Percentiles rank a stretch among this genome's conserved stretches.
Evolutionary conservation across 2,888 invertebrate species (phyloP).

Genomic region (Scaptomyza tumidula): DNA sequence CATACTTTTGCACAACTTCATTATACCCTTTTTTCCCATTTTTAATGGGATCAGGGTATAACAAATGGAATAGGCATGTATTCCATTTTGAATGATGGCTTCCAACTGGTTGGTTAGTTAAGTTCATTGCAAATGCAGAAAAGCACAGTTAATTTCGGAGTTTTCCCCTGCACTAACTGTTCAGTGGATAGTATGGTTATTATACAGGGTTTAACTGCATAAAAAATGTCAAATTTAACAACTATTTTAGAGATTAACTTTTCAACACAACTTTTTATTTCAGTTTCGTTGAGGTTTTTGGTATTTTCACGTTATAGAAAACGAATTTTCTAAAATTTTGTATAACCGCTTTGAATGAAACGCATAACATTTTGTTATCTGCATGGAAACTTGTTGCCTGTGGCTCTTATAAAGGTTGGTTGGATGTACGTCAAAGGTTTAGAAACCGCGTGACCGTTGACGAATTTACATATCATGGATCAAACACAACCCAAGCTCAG

Average conservation of each 20-base stretch:
- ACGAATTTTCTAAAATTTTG: too few relatives aligned
- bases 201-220: neutral
- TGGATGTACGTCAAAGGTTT: conserved; percentile 43
- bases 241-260: neutral
- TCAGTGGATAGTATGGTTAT: too few relatives aligned
- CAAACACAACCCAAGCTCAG: conserved; percentile 38
- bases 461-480: conserved; percentile 64
- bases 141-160: neutral
- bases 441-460: conserved; percentile 36
- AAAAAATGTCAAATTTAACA: neutral
- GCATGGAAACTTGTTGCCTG: conserved; percentile 42
- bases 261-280: neutral
- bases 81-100: conserved; percentile 11
- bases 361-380: neutral
- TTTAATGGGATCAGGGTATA: too few relatives aligned
- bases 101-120: neutral
- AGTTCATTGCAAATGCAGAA: neutral
- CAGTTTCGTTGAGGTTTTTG: too few relatives aligned
- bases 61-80: conserved; percentile 57
- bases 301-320: too few relatives aligned
- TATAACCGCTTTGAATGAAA: too few relatives aligned
- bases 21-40: too few relatives aligned
- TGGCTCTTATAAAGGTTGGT: conserved; percentile 37
- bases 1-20: too few relatives aligned
- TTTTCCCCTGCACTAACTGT: neutral